These are phyloP conservation scores for Podarcis lilfordi DNA, from an alignment of 2,797 vertebrate genomes.

Conservation along the genomic window DNA sequence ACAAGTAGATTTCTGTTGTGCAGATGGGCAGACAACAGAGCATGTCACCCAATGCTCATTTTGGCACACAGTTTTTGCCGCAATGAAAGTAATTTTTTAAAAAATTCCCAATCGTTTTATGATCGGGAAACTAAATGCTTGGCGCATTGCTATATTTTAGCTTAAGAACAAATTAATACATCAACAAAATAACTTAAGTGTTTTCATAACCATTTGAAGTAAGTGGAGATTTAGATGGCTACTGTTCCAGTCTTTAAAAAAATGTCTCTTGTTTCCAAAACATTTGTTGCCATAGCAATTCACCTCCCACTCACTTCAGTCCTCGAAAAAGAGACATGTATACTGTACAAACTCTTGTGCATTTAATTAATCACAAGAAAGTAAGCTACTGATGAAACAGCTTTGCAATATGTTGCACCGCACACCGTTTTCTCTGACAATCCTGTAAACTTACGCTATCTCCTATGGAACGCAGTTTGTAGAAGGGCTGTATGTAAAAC, in stretches of 20 bases:
- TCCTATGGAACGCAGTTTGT: constrained; percentile 96
- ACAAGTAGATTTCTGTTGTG: too few relatives aligned
- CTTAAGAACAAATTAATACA: not conserved
- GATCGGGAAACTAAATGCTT: not conserved
- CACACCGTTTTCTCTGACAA: rapidly evolving
- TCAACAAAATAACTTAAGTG: constrained; percentile 38
- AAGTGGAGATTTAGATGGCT: constrained; percentile 52
- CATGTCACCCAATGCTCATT: not conserved
- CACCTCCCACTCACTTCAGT: constrained; percentile 61
- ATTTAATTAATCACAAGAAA: constrained; percentile 37
- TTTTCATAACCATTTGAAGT: constrained; percentile 46
- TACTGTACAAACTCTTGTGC: constrained; percentile 9
- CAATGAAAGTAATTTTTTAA: not conserved
- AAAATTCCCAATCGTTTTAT: not conserved
- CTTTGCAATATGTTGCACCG: not conserved
- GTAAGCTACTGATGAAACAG: not conserved
- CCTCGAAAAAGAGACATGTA: constrained; percentile 17
- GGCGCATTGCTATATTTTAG: not conserved
- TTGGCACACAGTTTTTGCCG: too few relatives aligned
- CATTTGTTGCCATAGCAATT: constrained; percentile 68
- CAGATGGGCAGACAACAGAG: too few relatives aligned
- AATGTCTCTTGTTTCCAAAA: constrained; percentile 70
- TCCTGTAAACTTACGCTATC: constrained; percentile 89
- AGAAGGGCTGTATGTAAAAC: constrained; percentile 99
- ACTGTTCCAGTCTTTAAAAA: constrained; percentile 49